Evolutionary conservation across 2,888 invertebrate genomes (phyloP), one percentile per base, ranked within the genome.

Genomic region (Euplagia quadripunctaria): DNA sequence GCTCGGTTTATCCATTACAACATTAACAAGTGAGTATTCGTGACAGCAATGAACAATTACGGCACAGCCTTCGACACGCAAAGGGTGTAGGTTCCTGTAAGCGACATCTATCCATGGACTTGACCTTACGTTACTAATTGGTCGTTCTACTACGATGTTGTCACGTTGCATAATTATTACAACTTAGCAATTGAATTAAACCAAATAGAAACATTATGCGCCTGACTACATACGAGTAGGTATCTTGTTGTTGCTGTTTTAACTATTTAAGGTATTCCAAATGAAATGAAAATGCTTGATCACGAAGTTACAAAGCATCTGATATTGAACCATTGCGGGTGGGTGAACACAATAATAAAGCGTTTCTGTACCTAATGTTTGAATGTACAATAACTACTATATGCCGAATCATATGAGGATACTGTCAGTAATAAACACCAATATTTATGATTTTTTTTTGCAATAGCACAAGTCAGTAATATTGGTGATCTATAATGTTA

Each of bases 341-440:
- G 58, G 58, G 58, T 58, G 20, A 58, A 58, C 58, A 58, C 12
- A 58, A 58, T 58, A 58, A 58, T 20, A n/a, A 12, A 4, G 20
- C 20, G 20, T 58, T 58, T 20, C 58, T n/a, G 58, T 58, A 20
- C 58, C 58, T n/a, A 55, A 58, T 58, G 58, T 58, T 58, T 58
- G 5, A 20, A 58, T 58, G 20, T 20, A 58, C 55, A 58, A 20
- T n/a, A 20, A 58, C 8, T n/a, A 58, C n/a, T n/a, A 11, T 58
- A 20, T 58, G 11, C 12, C 12, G 58, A 58, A 58, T 31, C 31
- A 31, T 31, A 2, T 31, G 31, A 31, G 31, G 31, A 31, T 31
- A 31, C 31, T n/a, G n/a, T n/a, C n/a, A n/a, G n/a, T n/a, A n/a
- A n/a, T n/a, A n/a, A 58, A 11, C n/a, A n/a, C 4, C n/a, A 0